These are phyloP conservation scores for Orthosia gothica DNA, from an alignment of 2,888 invertebrate genomes.

Conservation along the genomic window DNA sequence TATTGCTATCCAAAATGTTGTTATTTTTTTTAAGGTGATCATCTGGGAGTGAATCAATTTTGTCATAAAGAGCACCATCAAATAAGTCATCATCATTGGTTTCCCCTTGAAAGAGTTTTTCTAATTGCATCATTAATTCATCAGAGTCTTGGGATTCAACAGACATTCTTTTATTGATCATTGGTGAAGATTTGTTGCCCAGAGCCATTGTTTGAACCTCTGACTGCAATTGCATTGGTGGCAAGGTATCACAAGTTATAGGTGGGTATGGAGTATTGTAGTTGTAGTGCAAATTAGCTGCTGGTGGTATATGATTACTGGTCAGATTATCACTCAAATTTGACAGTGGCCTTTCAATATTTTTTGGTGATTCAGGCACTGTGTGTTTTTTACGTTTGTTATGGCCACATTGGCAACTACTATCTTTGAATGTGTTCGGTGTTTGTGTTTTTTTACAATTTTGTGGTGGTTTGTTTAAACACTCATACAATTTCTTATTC, in stretches of 20 bases:
- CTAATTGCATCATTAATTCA: slow-evolving; percentile 85
- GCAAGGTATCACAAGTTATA: slow-evolving; percentile 37
- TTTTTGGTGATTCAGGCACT: slow-evolving; percentile 64
- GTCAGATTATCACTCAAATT: slow-evolving; percentile 13
- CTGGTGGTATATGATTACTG: slow-evolving; percentile 2
- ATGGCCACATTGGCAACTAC: slow-evolving; percentile 78
- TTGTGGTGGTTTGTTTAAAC: slow-evolving; percentile 77
- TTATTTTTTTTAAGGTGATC: slow-evolving; percentile 64
- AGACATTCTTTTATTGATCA: slow-evolving; percentile 63
- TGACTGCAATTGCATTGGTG: slow-evolving; percentile 38
- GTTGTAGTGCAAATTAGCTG: slow-evolving; percentile 60
- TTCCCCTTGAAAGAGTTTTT: slow-evolving; percentile 86
- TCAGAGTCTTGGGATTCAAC: slow-evolving; percentile 80
- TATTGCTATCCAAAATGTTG: slow-evolving; percentile 58
- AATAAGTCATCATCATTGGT: slow-evolving; percentile 87
- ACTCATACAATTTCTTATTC: slow-evolving; percentile 81
- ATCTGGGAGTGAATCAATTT: slow-evolving; percentile 70
- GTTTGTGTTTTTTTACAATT: slow-evolving; percentile 85
- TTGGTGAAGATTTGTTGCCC: slow-evolving; percentile 53
- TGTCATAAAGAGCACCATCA: slow-evolving; percentile 79
- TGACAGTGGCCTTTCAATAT: slow-evolving; percentile 40
- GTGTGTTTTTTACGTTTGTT: slow-evolving; percentile 77
- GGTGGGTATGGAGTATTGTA: slow-evolving; percentile 59
- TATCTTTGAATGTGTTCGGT: slow-evolving; percentile 64
- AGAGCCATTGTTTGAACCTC: slow-evolving; percentile 39